Conservation (phyloP, 2,113 vertebrate species). For the Fregata magnificens region DNA sequence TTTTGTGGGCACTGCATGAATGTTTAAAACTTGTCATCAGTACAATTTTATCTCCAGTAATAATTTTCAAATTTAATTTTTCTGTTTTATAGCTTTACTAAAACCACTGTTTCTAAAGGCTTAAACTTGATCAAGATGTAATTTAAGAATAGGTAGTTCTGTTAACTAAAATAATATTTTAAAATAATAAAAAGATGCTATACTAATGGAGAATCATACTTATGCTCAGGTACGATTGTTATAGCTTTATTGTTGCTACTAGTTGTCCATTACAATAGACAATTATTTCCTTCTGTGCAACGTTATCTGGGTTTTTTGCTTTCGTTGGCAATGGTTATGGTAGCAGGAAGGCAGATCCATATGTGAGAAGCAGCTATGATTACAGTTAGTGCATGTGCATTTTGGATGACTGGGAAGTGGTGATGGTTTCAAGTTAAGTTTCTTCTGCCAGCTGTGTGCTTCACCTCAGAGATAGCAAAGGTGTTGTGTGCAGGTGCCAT, state of each 20-base stretch:
- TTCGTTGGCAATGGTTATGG: neutral
- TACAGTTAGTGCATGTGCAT: rapidly evolving
- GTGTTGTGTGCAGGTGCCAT: neutral
- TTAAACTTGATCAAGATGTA: neutral
- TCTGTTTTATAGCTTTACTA: neutral
- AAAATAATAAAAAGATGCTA: neutral
- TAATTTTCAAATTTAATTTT: neutral
- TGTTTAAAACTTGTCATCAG: slow-evolving; percentile 4
- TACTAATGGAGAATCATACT: neutral
- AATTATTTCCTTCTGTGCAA: neutral
- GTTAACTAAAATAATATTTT: neutral
- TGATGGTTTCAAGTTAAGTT: neutral
- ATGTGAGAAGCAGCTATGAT: neutral
- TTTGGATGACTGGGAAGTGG: neutral
- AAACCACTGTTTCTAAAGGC: neutral
- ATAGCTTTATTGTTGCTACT: neutral
- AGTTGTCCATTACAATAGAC: neutral
- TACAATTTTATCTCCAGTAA: neutral
- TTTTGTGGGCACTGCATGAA: neutral
- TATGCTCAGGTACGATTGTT: neutral
- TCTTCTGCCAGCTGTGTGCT: neutral
- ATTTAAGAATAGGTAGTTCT: neutral
- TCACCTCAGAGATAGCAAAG: neutral
- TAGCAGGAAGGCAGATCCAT: neutral
- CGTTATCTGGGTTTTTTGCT: rapidly evolving